Conservation (phyloP, 2,797 vertebrate species). For the Gallinago stenura region DNA sequence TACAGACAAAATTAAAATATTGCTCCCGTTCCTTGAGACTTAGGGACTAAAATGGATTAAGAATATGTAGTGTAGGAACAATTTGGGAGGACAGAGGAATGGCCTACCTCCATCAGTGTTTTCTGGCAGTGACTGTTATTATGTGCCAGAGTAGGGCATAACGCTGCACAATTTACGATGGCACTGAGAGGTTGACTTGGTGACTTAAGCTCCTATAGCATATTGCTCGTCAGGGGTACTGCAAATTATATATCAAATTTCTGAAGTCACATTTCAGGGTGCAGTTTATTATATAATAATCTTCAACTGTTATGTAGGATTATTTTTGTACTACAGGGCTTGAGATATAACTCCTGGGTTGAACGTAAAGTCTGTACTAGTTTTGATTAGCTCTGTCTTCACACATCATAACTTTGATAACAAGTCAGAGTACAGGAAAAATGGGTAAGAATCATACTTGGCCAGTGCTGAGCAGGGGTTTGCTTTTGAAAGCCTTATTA, state of each 20-base stretch:
- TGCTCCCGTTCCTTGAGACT: not conserved
- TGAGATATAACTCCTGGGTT: constrained; percentile 3
- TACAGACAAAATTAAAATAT: not conserved
- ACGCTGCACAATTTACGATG: not conserved
- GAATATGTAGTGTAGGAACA: not conserved
- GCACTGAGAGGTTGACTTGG: not conserved
- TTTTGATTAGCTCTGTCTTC: constrained; percentile 20
- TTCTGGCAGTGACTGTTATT: not conserved
- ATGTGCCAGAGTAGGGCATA: not conserved
- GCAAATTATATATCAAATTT: not conserved
- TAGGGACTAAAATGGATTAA: not conserved
- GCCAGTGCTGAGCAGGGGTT: not conserved
- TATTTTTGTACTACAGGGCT: not conserved
- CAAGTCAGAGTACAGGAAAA: not conserved
- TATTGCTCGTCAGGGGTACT: not conserved
- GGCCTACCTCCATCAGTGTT: not conserved
- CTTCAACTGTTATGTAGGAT: not conserved
- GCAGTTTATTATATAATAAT: not conserved
- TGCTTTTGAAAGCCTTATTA: not conserved
- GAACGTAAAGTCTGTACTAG: not conserved
- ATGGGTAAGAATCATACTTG: not conserved
- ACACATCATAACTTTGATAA: not conserved
- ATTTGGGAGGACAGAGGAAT: not conserved
- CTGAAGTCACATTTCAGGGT: not conserved
- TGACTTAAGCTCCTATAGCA: not conserved